Conservation (phyloP, 2,797 vertebrate species). For the Podarcis siculus region DNA sequence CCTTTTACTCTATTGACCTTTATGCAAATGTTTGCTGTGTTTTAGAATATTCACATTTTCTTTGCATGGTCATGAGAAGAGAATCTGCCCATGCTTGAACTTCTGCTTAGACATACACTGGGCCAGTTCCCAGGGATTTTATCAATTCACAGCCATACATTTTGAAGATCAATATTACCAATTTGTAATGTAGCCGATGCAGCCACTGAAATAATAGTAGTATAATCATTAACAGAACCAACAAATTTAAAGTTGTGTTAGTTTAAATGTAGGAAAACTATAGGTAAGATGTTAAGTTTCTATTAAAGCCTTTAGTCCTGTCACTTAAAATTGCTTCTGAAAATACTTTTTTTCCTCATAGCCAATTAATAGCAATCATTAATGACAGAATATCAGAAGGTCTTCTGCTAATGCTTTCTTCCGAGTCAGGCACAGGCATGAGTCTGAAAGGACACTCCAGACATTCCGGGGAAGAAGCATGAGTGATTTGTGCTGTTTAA, state of each 20-base stretch:
- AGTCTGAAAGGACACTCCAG: neutral
- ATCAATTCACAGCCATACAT: neutral
- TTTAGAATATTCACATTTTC: slow-evolving; percentile 34
- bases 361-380: neutral
- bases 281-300: neutral
- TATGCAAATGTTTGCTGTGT: slow-evolving; percentile 60
- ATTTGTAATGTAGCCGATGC: neutral
- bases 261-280: slow-evolving; percentile 1
- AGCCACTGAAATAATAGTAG: neutral
- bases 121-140: neutral
- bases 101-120: neutral
- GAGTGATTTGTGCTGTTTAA: neutral
- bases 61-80: slow-evolving; percentile 16
- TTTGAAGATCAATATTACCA: neutral
- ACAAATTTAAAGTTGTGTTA: slow-evolving; percentile 1
- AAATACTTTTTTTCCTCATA: neutral
- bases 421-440: neutral
- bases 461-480: neutral
- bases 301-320: neutral
- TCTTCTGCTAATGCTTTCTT: neutral
- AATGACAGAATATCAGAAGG: neutral
- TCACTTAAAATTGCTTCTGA: neutral
- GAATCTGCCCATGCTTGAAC: slow-evolving; percentile 20
- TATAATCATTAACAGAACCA: neutral
- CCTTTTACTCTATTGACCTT: slow-evolving; percentile 50